Evolutionary conservation across 1,140 invertebrate genomes (phyloP).

Genomic region (Grapholita molesta): DNA sequence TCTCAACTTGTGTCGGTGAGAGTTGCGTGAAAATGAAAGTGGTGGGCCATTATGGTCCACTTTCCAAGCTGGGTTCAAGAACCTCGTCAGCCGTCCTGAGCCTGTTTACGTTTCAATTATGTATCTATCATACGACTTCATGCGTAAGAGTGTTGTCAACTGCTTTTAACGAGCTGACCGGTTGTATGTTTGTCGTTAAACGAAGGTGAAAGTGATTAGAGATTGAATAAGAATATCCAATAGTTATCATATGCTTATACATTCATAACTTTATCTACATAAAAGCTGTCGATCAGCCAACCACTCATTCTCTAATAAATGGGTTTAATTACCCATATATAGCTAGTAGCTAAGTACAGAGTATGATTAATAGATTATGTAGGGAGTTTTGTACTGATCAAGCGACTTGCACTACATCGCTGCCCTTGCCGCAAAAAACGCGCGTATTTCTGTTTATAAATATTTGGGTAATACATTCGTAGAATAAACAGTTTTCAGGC

Average conservation of each 20-base stretch:
- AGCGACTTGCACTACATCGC: background rate
- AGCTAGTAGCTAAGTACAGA: no score
- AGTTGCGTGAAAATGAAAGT: slow-evolving; percentile 77
- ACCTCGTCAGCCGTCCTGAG: slow-evolving; percentile 45
- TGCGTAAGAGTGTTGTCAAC: slow-evolving; percentile 10
- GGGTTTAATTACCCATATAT: no score
- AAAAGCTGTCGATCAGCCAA: background rate
- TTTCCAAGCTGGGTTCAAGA: slow-evolving; percentile 68
- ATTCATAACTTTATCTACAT: background rate
- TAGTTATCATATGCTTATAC: background rate
- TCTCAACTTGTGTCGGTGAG: slow-evolving; percentile 69
- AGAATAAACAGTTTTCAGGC: background rate
- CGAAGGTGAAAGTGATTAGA: slow-evolving; percentile 11
- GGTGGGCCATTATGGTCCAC: slow-evolving; percentile 73
- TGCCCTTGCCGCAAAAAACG: background rate
- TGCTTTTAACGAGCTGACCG: background rate
- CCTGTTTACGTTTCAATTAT: slow-evolving; percentile 33
- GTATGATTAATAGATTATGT: no score
- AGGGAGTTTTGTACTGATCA: background rate
- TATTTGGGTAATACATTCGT: background rate
- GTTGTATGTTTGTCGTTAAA: slow-evolving; percentile 2
- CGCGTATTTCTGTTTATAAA: background rate
- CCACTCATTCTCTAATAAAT: no score
- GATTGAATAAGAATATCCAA: slow-evolving; percentile 3
- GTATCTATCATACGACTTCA: slow-evolving; percentile 22